These are phyloP conservation scores for Vireo altiloquus DNA, from an alignment of 2,113 vertebrate genomes.

Conservation along the genomic window DNA sequence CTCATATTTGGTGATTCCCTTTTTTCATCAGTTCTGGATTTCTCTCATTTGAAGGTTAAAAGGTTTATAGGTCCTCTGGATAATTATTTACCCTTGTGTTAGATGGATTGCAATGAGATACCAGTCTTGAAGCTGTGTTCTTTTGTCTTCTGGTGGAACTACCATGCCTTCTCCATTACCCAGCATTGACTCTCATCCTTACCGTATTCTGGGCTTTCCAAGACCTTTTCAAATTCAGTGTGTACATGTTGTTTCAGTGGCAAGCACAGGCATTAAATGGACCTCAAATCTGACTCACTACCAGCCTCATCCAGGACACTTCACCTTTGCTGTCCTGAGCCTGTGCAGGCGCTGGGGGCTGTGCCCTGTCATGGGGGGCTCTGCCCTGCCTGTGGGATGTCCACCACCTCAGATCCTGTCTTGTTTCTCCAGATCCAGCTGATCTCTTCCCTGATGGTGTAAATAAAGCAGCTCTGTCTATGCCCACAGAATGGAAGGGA, in stretches of 20 bases:
- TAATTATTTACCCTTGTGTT: neutral
- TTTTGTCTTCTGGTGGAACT: neutral
- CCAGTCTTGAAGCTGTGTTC: neutral
- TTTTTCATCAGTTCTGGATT: neutral
- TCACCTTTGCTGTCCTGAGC: neutral
- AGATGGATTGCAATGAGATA: neutral
- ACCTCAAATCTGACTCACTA: neutral
- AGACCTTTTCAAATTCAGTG: neutral
- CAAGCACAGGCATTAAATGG: neutral
- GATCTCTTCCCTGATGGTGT: neutral
- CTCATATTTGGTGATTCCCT: neutral
- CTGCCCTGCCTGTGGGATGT: fast-evolving
- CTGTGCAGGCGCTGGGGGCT: neutral
- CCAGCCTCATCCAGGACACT: neutral
- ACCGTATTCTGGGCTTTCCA: neutral
- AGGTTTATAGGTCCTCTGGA: neutral
- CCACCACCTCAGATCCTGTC: neutral
- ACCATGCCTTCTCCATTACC: neutral
- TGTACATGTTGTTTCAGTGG: neutral
- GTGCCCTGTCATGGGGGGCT: fast-evolving
- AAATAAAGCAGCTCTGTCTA: neutral
- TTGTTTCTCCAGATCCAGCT: neutral
- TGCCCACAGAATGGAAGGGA: neutral
- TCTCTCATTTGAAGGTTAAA: neutral
- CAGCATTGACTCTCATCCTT: neutral